Percentiles rank a stretch among this genome's conserved stretches.
Evolutionary conservation across 1,140 invertebrate genomes (phyloP).

Genomic region (Aphelenchoides fujianensis): DNA sequence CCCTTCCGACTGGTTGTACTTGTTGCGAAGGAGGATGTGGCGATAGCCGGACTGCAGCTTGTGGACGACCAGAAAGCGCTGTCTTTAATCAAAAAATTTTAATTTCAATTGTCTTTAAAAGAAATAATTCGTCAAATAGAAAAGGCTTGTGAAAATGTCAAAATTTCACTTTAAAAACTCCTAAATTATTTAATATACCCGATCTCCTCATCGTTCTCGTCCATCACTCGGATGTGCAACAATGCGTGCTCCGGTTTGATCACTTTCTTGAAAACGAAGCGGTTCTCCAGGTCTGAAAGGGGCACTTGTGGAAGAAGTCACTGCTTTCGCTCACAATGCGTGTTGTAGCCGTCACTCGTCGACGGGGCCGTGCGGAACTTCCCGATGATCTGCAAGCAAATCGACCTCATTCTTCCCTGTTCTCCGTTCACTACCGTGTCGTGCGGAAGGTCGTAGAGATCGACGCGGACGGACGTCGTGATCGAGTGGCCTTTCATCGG

Average conservation of each 20-base stretch:
- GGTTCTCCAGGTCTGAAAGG: slow-evolving; percentile 20
- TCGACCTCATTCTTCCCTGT: too few relatives aligned
- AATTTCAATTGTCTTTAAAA: too few relatives aligned
- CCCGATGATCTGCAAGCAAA: slow-evolving; percentile 4
- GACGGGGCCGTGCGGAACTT: slow-evolving; percentile 19
- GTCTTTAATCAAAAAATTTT: too few relatives aligned
- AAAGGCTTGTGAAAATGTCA: too few relatives aligned
- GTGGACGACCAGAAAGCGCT: slow-evolving; percentile 34
- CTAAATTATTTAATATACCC: too few relatives aligned
- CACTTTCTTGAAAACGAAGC: slow-evolving; percentile 36
- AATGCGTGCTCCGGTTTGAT: slow-evolving; percentile 42
- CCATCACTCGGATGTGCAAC: slow-evolving; percentile 33
- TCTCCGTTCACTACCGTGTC: slow-evolving; percentile 25
- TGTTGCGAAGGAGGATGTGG: slow-evolving; percentile 31
- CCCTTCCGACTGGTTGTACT: slow-evolving; percentile 29
- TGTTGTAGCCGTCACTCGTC: slow-evolving; percentile 31
- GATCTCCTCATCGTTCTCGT: slow-evolving; percentile 27
- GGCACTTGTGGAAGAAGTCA: too few relatives aligned
- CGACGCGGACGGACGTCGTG: slow-evolving; percentile 6
- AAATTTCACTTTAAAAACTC: too few relatives aligned
- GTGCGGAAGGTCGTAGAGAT: slow-evolving; percentile 33
- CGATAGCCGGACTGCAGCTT: slow-evolving; percentile 39
- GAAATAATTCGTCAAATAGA: too few relatives aligned
- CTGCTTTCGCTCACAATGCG: too few relatives aligned
- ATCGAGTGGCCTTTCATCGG: neutral